These are phyloP conservation scores for Mus pahari DNA, from an alignment of 2,113 vertebrate species.

Conservation along the genomic window DNA sequence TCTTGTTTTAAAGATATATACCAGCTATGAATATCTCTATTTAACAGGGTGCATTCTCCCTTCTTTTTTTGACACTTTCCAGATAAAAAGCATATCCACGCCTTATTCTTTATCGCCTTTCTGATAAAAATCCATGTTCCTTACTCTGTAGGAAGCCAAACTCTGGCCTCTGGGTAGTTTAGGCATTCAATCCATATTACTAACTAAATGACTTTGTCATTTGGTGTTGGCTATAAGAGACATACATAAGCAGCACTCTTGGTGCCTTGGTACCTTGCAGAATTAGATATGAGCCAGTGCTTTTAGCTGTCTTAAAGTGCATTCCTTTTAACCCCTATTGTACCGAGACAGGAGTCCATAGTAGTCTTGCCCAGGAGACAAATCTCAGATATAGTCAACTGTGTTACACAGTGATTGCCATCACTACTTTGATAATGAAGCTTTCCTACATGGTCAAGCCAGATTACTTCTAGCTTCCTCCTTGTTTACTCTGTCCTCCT, in stretches of 20 bases:
- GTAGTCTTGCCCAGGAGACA: neutral
- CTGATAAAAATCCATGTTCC: neutral
- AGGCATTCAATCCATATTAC: neutral
- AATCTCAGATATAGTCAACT: neutral
- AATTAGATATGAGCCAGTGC: neutral
- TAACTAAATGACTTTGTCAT: neutral
- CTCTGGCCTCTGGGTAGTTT: neutral
- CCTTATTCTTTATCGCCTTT: neutral
- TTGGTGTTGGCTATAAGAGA: neutral
- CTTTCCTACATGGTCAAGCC: neutral
- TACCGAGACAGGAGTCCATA: neutral
- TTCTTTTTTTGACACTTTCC: neutral
- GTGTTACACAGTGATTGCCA: neutral
- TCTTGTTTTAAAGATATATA: neutral
- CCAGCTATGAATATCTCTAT: slow-evolving; percentile 1
- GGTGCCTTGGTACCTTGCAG: neutral
- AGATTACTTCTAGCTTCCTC: neutral
- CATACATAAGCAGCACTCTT: neutral
- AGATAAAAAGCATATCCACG: slow-evolving; percentile 13
- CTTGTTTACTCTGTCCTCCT: neutral
- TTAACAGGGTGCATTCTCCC: neutral
- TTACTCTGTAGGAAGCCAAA: slow-evolving; percentile 28
- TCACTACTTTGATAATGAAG: neutral
- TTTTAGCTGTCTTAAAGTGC: neutral
- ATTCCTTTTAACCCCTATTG: neutral